Evolutionary conservation across 2,797 vertebrate genomes (phyloP), one percentile per base, ranked within the genome.

Genomic region (Sebastes iracundus): DNA sequence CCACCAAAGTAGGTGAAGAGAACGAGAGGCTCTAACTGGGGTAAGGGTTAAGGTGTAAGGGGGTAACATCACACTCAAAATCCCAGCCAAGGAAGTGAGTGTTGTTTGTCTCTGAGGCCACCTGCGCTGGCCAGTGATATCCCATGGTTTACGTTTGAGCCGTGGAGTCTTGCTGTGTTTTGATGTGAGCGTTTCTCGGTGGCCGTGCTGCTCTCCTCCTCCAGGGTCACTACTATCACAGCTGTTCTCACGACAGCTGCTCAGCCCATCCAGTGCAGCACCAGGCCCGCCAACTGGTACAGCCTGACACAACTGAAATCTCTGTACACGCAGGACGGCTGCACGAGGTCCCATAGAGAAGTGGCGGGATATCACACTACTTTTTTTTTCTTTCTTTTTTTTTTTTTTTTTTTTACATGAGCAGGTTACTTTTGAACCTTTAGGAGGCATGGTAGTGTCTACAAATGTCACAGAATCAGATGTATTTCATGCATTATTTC

Each of bases 211-310:
- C 83, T 85, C 85, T 77, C 30, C 82, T 81, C 81, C 70, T 83
- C 72, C 61, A 72, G 87, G 91, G 89, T 93, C 89, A 90, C 83
- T 74, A 90, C 84, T 74, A 66, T 87, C 82, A 75, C 90, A 93
- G 88, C 88, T 93, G 91, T 89, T 92, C 81, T 72, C 82, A 84
- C 14, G 16, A 80, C 91, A 93, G 91, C 88, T 93, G 88, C 78
- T 80, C 77, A 2, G 28, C 56, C n/a, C 75, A 79, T 87, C 69
- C 68, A 69, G 73, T 77, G 72, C 60, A 66, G 82, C 81, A 79
- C 70, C 63, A n/a, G 59, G 58, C 52, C 53, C 12, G 23, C 69
- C 66, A 74, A 82, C 75, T 80, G 83, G 58, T 82, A 27, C 64
- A 53, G 56, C 69, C 64, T 63, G 49, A 80, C 65, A 74, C 25